Evolutionary conservation across 2,113 vertebrate species (phyloP), one percentile per base, ranked within the genome.

Genomic region (Nycticorax nycticorax): DNA sequence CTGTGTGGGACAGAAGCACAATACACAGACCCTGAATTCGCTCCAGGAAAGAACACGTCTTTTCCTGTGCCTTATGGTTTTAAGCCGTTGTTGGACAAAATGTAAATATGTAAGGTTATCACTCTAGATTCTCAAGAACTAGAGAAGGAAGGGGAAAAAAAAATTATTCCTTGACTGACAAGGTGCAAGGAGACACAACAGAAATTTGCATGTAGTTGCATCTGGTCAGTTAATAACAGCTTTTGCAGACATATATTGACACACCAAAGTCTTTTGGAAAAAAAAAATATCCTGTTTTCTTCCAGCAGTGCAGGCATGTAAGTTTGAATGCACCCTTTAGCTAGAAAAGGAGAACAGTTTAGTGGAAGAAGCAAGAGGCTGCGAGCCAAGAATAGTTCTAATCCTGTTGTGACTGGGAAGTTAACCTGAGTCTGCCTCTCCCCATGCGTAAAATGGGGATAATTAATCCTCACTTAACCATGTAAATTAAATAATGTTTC

Each of bases 381-480:
- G 33, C 50, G 71, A 95, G 57, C 82, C 71, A 94, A 92, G 91
- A 94, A 92, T 37, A 89, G 63, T 57, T 94, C 72, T 92, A 96
- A 94, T 78, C 68, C 87, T 81, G 86, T 79, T 84, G 93, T 82
- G 90, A 91, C 14, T 59, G 73, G 77, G 69, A 96, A 94, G 81
- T 93, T 96, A 96, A 93, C 95, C 94, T 93, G 92, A 96, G 85
- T 55, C 86, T 89, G 94, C 89, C 55, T 97, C 96, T 97, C 78
- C 86, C 97, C 92, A 97, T 88, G 96, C 74, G 62, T 96, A 94
- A 97, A 97, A 96, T 95, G 87, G 96, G 62, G 71, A 97, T 96
- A 97, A 97, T 96, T 97, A 97, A 96, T 92, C 87, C 94, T 97
- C 94, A 91, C 92, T 97, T 97, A 97, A 96, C 92, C 91, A 96